A percentile compares a stretch with the other conserved stretches of the same genome.
Conservation (phyloP, 1,140 invertebrate genomes). For the Conopomorpha cramerella region DNA sequence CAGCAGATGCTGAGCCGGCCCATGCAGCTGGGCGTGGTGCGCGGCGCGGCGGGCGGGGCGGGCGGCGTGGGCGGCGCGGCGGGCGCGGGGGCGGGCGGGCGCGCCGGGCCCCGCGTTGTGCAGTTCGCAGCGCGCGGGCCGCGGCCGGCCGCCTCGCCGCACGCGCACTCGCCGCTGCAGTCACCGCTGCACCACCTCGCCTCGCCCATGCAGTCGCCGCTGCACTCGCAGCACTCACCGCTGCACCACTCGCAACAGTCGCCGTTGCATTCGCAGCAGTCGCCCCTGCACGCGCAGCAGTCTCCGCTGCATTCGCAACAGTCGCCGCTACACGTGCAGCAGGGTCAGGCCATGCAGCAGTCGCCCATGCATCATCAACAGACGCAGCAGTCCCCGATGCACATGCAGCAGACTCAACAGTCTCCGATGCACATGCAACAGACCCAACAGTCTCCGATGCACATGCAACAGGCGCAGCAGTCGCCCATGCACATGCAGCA, state of each 20-base stretch:
- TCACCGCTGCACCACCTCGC: conserved; percentile 58
- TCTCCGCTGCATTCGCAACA: conserved; percentile 48
- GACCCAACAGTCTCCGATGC: conserved; percentile 6
- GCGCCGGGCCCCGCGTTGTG: too few species aligned
- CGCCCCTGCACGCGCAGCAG: conserved; percentile 48
- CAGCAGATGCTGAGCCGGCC: conserved; percentile 29
- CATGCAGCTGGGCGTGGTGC: conserved; percentile 40
- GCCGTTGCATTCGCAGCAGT: conserved; percentile 58
- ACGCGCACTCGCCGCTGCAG: conserved; percentile 57
- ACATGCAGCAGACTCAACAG: conserved; percentile 16
- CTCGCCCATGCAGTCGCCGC: conserved; percentile 60
- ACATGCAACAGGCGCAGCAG: conserved; percentile 22
- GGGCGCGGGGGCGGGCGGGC: too few species aligned
- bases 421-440: conserved; percentile 9
- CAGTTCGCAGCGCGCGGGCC: conserved; percentile 29
- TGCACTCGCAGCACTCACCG: conserved; percentile 60
- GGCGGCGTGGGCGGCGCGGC: conserved; percentile 38
- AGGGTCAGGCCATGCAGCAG: conserved; percentile 22
- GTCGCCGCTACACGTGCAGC: conserved; percentile 50
- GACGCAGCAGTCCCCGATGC: conserved; percentile 11
- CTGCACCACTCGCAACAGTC: conserved; percentile 59
- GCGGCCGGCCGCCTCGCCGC: conserved; percentile 42
- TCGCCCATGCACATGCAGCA: conserved; percentile 28
- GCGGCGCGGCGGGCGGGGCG: conserved; percentile 26
- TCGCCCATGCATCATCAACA: conserved; percentile 23